phyloP scores from a whole-genome alignment of 2,888 invertebrate genomes.

The Zaprionus bogoriensis region DNA sequence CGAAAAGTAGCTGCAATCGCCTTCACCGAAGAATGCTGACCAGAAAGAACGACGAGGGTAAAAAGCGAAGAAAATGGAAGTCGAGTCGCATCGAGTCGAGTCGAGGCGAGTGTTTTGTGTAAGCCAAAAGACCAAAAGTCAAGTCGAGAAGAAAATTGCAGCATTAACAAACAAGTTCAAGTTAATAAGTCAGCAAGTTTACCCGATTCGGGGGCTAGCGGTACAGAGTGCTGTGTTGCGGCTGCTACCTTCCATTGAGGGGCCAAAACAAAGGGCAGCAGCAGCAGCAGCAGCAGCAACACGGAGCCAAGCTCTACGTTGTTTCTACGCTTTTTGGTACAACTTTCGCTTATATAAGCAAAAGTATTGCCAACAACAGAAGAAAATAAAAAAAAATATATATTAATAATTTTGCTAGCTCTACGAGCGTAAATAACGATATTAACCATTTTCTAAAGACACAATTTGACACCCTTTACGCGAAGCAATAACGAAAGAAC shows the following conservation, averaged over 20 bases:
- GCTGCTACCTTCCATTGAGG: conserved; percentile 37
- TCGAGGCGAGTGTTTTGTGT: conserved; percentile 26
- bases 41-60: conserved; percentile 14
- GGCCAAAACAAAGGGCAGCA: conserved; percentile 20
- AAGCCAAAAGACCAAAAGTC: conserved; percentile 54
- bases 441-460: conserved; percentile 54
- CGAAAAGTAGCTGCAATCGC: conserved; percentile 45
- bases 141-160: conserved; percentile 66
- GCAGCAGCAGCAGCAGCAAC: not conserved
- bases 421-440: conserved; percentile 61
- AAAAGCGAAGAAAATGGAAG: conserved; percentile 4
- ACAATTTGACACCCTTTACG: conserved; percentile 62
- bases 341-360: conserved; percentile 78
- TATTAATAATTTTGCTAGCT: conserved; percentile 37
- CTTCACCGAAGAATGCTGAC: conserved; percentile 74
- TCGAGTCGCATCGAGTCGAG: conserved; percentile 23
- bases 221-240: no score
- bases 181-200: conserved; percentile 71
- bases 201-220: conserved; percentile 25
- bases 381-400: conserved; percentile 6
- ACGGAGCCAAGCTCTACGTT: conserved; percentile 20
- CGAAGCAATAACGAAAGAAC: conserved; percentile 25
- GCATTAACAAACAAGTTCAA: conserved; percentile 73
- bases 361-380: conserved; percentile 43
- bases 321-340: conserved; percentile 47